These are phyloP conservation scores for Chitala chitala DNA, from an alignment of 2,113 vertebrate species.

Conservation along the genomic window DNA sequence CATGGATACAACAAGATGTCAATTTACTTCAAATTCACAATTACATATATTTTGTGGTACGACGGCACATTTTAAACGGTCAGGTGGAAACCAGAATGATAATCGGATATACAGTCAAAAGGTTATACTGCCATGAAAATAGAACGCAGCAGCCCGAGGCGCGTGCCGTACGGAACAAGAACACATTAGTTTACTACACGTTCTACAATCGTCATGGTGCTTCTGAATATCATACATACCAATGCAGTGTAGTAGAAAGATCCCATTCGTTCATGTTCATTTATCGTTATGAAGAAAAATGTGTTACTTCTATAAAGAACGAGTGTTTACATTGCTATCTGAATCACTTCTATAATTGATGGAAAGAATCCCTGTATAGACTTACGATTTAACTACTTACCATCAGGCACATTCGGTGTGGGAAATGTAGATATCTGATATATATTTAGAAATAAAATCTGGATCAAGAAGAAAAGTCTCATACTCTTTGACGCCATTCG, in stretches of 20 bases:
- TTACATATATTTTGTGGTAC: neutral
- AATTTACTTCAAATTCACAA: no score
- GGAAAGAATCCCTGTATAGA: neutral
- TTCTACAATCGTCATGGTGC: neutral
- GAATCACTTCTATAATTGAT: no score
- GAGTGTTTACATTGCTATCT: no score
- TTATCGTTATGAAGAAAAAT: no score
- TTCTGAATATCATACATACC: neutral
- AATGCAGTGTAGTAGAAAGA: no score
- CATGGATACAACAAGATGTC: no score
- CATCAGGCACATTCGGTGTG: conserved; percentile 63
- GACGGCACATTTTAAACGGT: conserved; percentile 11
- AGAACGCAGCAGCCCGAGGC: conserved; percentile 44
- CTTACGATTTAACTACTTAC: conserved; percentile 54
- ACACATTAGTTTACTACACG: neutral
- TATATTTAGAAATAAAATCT: conserved; percentile 60
- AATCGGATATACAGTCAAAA: conserved; percentile 75
- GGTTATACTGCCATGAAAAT: conserved; percentile 67
- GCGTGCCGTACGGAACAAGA: conserved; percentile 16
- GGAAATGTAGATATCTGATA: conserved; percentile 70
- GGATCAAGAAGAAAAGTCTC: conserved; percentile 53
- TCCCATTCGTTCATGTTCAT: no score
- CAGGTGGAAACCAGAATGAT: conserved; percentile 50
- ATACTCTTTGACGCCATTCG: conserved; percentile 54
- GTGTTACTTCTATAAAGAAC: no score